These are phyloP conservation scores for Hydra vulgaris DNA, from an alignment of 30 jellyfish, hydroid and myxozoan genomes.

Conservation along the genomic window DNA sequence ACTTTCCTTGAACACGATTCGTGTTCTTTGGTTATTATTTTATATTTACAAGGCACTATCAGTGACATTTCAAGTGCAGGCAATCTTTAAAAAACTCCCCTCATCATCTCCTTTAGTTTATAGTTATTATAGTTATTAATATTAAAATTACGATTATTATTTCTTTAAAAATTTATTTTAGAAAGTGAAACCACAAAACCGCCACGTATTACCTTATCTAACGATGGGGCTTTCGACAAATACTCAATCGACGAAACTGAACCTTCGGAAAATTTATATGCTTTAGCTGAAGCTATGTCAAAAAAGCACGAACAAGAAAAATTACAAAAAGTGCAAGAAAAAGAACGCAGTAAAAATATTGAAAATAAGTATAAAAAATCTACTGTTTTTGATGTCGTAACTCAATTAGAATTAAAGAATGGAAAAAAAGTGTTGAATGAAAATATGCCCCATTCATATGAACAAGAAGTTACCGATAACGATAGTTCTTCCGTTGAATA, in stretches of 20 bases:
- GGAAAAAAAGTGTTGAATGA: not conserved
- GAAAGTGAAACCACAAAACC: not conserved
- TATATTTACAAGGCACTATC: too few relatives aligned
- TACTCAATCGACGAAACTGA: not conserved
- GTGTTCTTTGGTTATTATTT: too few relatives aligned
- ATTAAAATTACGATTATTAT: too few relatives aligned
- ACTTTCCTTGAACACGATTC: too few relatives aligned
- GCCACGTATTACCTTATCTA: not conserved
- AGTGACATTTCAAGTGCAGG: too few relatives aligned
- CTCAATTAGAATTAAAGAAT: not conserved
- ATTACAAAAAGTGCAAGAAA: not conserved
- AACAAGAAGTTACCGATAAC: not conserved
- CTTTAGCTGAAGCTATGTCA: not conserved
- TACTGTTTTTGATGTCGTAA: not conserved
- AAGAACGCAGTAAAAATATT: not conserved
- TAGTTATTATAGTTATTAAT: too few relatives aligned
- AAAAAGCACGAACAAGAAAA: not conserved
- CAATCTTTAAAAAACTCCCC: too few relatives aligned
- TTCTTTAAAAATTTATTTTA: too few relatives aligned
- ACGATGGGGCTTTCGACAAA: not conserved
- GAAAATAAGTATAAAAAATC: not conserved
- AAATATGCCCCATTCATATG: not conserved
- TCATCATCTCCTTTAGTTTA: too few relatives aligned
- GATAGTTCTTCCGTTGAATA: not conserved
- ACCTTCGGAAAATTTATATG: not conserved